Conservation (phyloP, 2,888 invertebrate genomes). For the Cataglyphis cursor region DNA sequence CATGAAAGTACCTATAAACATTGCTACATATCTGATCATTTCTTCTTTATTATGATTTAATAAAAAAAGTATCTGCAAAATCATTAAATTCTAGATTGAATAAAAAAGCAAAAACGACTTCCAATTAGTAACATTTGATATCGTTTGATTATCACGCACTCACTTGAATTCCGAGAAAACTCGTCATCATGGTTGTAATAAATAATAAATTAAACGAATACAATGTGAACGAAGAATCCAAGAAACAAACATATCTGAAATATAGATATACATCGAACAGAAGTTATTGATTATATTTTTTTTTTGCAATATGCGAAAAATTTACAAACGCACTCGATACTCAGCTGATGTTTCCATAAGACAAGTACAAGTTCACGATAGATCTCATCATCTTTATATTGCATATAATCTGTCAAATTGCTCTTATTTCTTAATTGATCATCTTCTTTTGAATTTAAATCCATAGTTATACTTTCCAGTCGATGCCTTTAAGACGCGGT, state of each 20-base stretch:
- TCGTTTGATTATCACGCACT: neutral
- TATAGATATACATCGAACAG: neutral
- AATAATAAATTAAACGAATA: neutral
- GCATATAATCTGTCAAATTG: neutral
- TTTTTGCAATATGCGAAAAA: neutral
- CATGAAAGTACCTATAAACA: neutral
- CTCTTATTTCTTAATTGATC: neutral
- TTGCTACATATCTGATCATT: slow-evolving; percentile 25
- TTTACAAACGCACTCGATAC: neutral
- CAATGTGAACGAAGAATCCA: slow-evolving; percentile 4
- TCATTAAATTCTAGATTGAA: neutral
- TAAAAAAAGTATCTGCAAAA: slow-evolving; percentile 10
- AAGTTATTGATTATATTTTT: neutral
- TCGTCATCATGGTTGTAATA: slow-evolving; percentile 1
- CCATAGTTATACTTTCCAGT: neutral
- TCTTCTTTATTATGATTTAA: slow-evolving; percentile 15
- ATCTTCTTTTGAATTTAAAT: neutral
- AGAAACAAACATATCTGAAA: slow-evolving; percentile 9
- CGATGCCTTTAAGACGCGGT: neutral
- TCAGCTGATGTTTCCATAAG: slow-evolving; percentile 7
- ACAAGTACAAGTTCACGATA: neutral
- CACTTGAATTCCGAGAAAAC: slow-evolving; percentile 19
- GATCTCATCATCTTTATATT: neutral
- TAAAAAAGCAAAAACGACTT: neutral
- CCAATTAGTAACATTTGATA: too few relatives aligned